Percentiles rank a stretch among this genome's conserved stretches.
phyloP scores from a whole-genome alignment of 2,113 vertebrate genomes.

The Coptodon bakossiorum region DNA sequence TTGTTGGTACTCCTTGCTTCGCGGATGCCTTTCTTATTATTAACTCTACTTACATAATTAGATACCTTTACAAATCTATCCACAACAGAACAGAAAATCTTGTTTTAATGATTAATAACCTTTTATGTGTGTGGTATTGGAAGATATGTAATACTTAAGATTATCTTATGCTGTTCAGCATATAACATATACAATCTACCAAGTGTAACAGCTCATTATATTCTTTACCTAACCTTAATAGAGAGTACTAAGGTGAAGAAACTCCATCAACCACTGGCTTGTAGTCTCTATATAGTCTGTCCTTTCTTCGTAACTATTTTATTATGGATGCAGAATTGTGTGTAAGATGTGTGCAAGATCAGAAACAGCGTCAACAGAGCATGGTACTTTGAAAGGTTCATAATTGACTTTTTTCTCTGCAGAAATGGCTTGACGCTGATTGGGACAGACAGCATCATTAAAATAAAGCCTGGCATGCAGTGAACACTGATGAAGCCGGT shows the following conservation, averaged over 20 bases:
- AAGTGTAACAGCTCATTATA: background rate
- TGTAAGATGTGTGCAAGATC: background rate
- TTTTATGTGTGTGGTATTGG: background rate
- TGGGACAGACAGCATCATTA: slow-evolving; percentile 64
- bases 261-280: background rate
- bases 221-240: background rate
- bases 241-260: background rate
- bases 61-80: background rate
- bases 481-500: slow-evolving; percentile 45
- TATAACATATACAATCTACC: background rate
- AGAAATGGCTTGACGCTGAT: slow-evolving; percentile 60
- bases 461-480: slow-evolving; percentile 53
- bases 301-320: background rate
- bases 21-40: background rate
- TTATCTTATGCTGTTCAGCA: background rate
- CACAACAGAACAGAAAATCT: background rate
- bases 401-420: slow-evolving; percentile 44
- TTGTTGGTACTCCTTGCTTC: background rate
- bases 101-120: background rate
- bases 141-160: background rate
- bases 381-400: slow-evolving; percentile 40
- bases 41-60: background rate
- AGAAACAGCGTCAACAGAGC: slow-evolving; percentile 20
- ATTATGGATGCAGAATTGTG: background rate
- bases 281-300: background rate